phyloP scores from a whole-genome alignment of 2,797 vertebrate genomes.

The Neostethus bicornis region DNA sequence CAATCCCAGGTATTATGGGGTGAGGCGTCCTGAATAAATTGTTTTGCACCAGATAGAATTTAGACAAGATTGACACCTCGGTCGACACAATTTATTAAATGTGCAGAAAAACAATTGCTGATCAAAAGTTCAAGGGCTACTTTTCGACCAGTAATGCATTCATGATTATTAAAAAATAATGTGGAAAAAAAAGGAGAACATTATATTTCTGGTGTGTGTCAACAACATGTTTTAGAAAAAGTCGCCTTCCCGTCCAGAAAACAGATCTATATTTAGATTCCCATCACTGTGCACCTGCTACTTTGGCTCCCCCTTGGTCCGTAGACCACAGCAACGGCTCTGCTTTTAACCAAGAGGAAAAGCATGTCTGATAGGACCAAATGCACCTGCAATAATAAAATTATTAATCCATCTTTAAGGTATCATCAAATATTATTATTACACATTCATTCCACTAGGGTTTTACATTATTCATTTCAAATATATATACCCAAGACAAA shows the following conservation, averaged over 20 bases:
- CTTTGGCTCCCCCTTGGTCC: constrained; percentile 50
- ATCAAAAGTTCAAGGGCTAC: not conserved
- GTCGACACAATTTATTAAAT: not conserved
- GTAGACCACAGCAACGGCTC: constrained; percentile 72
- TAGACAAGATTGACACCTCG: not conserved
- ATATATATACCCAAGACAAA: too few relatives aligned
- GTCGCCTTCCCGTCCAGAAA: constrained; percentile 48
- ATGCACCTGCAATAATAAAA: constrained; percentile 19
- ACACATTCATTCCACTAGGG: not conserved
- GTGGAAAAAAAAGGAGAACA: not conserved
- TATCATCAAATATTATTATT: not conserved
- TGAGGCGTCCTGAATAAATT: not conserved
- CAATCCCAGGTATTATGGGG: not conserved
- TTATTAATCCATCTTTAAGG: not conserved
- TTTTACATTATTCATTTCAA: not conserved
- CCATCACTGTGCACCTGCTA: constrained; percentile 67
- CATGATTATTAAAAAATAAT: not conserved
- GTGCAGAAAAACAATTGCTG: not conserved
- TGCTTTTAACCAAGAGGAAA: constrained; percentile 61
- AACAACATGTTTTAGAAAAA: constrained; percentile 51
- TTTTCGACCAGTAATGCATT: not conserved
- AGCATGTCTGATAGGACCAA: constrained; percentile 11
- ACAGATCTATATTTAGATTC: constrained; percentile 69
- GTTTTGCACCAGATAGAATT: not conserved
- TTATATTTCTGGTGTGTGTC: constrained; percentile 6